Evolutionary conservation across 2,113 vertebrate species (phyloP), one percentile per base, ranked within the genome.

Genomic region (Tauraco erythrolophus): DNA sequence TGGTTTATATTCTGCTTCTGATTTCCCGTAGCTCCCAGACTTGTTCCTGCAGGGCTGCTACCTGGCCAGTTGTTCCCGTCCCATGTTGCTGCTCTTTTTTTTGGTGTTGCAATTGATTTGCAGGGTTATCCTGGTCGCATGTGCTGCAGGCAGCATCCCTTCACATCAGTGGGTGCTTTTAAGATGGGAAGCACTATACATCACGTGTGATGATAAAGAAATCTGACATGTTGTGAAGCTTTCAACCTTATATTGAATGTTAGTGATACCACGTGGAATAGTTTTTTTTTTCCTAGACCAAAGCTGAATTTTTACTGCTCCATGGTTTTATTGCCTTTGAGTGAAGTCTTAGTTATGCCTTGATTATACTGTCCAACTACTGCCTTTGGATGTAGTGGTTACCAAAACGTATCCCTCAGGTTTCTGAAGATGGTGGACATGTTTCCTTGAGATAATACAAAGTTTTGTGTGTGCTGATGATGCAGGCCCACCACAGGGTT

Each of bases 151-250:
- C 19, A 62, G 4, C 48, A n/a, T 11, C 31, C 60, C 43, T 71
- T 70, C 24, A 14, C 9, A 7, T 28, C 0, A 0, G 11, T 31
- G 54, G 31, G 31, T 51, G 37, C 28, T 71, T 86, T 75, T 62
- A 58, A 68, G 51, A 10, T 64, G 45, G 19, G 22, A 78, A 50
- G 35, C 54, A 25, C 45, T 41, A 5, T 14, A n/a, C 7, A 4
- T 66, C 2, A 4, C n/a, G 60, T 1, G 0, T 9, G 50, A 17
- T 3, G 4, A 39, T 71, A 53, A 69, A 81, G 46, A 78, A 75
- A 75, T 58, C 19, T 68, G 53, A 4, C 19, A 22, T 15, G 22
- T 37, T 87, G 22, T 60, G 35, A 64, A 84, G 35, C 53, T 43
- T 64, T 91, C 30, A 48, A 53, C 6, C 6, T n/a, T 45, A 6